Percentiles rank a stretch among this genome's conserved stretches.
phyloP scores from a whole-genome alignment of 1,140 invertebrate genomes.

The Drosophila pandora region DNA sequence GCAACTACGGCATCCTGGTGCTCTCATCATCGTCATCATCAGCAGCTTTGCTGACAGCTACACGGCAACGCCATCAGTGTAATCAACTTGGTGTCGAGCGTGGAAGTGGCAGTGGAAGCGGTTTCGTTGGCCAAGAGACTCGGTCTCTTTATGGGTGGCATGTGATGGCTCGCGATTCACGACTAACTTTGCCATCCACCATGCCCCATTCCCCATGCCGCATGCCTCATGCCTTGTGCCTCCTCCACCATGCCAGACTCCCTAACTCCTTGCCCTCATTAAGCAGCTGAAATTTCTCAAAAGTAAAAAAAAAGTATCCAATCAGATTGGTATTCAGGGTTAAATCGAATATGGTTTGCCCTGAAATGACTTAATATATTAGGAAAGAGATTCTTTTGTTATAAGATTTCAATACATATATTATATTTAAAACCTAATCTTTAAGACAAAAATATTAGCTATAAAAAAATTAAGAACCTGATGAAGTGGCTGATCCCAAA shows the following conservation, averaged over 20 bases:
- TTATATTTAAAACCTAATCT: too few species aligned
- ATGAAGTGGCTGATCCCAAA: too few species aligned
- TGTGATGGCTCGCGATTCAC: conserved; percentile 46
- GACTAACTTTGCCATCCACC: conserved; percentile 34
- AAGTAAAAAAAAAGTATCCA: conserved; percentile 16
- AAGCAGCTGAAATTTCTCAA: conserved; percentile 61
- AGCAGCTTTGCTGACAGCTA: conserved; percentile 79
- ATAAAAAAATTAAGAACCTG: too few species aligned
- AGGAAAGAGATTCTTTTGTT: too few species aligned
- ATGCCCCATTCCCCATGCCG: not conserved
- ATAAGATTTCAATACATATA: too few species aligned
- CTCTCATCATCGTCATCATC: conserved; percentile 81
- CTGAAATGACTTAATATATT: not conserved
- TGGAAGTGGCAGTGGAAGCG: conserved; percentile 27
- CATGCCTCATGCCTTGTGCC: not conserved
- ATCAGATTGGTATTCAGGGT: not conserved
- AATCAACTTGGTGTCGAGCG: conserved; percentile 77
- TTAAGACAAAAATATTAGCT: too few species aligned
- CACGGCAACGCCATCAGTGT: conserved; percentile 80
- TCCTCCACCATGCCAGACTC: conserved; percentile 23
- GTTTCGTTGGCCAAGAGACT: conserved; percentile 24
- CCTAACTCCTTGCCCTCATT: conserved; percentile 72
- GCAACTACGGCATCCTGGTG: conserved; percentile 62
- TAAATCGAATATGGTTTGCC: conserved; percentile 13
- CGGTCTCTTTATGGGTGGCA: conserved; percentile 73